Conservation (phyloP, 2,888 invertebrate species). For the Geophilus truncorum region DNA sequence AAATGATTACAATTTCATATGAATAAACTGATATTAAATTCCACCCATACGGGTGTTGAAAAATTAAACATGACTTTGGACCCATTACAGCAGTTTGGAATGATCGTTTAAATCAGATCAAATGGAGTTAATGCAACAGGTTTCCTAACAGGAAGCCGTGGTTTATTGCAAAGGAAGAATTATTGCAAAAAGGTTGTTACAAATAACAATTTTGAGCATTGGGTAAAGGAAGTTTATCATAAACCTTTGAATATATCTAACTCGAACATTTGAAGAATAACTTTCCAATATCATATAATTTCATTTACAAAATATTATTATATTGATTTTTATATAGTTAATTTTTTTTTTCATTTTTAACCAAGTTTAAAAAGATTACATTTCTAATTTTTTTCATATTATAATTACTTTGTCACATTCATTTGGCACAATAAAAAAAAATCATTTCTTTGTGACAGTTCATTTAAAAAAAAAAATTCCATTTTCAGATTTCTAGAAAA, state of each 20-base stretch:
- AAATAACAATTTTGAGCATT: conserved; percentile 19
- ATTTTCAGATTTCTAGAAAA: not conserved
- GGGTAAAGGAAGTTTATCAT: not conserved
- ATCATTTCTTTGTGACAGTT: not conserved
- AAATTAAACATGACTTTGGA: not conserved
- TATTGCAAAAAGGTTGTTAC: conserved; percentile 4
- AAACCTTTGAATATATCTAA: not conserved
- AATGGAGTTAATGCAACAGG: conserved; percentile 17
- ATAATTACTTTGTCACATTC: not conserved
- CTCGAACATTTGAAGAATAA: not conserved
- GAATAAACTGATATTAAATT: not conserved
- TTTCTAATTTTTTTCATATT: no score
- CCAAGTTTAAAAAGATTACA: not conserved
- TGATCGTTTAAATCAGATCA: conserved; percentile 10
- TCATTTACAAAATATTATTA: not conserved
- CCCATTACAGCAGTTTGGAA: conserved; percentile 20
- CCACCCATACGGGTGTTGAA: not conserved
- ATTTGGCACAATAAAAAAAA: not conserved
- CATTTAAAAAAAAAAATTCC: not conserved
- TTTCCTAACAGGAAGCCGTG: conserved; percentile 1
- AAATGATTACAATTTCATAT: not conserved
- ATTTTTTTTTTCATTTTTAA: not conserved
- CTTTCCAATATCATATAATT: not conserved
- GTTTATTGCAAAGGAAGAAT: not conserved
- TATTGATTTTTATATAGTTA: not conserved